A percentile compares a stretch with the other conserved stretches of the same genome.
Conservation (phyloP, 2,888 invertebrate genomes). For the Pachymerium ferrugineum region DNA sequence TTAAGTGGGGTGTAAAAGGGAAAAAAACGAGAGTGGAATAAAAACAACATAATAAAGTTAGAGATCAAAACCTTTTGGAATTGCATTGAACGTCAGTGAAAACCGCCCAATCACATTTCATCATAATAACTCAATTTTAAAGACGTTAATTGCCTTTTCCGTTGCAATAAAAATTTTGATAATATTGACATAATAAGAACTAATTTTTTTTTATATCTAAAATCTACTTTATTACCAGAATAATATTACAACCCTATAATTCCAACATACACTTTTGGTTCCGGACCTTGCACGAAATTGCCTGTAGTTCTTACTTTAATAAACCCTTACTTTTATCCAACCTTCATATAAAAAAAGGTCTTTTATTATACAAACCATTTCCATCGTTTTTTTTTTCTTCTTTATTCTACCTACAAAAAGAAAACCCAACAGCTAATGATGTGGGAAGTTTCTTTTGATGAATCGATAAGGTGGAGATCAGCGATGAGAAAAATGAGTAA, state of each 20-base stretch:
- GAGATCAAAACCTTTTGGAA: too few relatives aligned
- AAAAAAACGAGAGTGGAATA: too few relatives aligned
- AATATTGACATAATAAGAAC: too few relatives aligned
- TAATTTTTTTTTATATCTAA: background rate
- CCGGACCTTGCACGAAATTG: conserved; percentile 11
- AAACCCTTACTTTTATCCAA: background rate
- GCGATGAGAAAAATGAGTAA: conserved; percentile 1
- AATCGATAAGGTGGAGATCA: background rate
- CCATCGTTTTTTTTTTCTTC: background rate
- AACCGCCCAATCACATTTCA: too few relatives aligned
- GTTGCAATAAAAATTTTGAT: too few relatives aligned
- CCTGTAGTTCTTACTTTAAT: background rate
- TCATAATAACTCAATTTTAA: too few relatives aligned
- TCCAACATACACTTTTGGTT: background rate
- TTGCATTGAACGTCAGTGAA: too few relatives aligned
- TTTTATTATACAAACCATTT: conserved; percentile 1
- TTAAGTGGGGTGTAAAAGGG: too few relatives aligned
- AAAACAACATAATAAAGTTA: too few relatives aligned
- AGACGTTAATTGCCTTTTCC: too few relatives aligned
- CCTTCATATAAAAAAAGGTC: background rate
- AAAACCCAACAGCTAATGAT: conserved; percentile 14
- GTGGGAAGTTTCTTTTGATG: background rate
- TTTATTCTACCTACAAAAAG: conserved; percentile 11
- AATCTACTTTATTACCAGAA: conserved; percentile 2
- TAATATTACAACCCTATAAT: background rate